Evolutionary conservation across 2,113 vertebrate species (phyloP).

Genomic region (Colius striatus): DNA sequence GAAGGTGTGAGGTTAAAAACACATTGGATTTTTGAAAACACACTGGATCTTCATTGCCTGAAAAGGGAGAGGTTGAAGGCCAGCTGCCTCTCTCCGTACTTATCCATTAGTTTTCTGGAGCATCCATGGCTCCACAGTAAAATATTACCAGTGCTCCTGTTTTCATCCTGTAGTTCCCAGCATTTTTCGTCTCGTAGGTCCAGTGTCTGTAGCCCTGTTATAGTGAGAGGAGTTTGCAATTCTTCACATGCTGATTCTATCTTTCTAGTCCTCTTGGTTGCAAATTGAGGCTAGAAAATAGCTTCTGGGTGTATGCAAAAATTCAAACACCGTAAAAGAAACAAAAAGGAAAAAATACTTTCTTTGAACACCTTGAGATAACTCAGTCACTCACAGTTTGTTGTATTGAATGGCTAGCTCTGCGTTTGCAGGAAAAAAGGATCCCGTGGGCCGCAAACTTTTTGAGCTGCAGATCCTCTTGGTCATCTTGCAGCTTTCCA

Average conservation of each 20-base stretch:
- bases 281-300: background rate
- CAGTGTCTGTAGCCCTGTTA: background rate
- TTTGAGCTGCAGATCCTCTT: background rate
- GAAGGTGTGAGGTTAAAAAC: background rate
- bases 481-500: background rate
- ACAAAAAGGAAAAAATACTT: background rate
- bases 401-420: background rate
- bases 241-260: background rate
- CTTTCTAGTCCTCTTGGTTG: background rate
- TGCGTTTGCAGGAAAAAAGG: background rate
- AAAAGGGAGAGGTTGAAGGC: background rate
- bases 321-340: background rate
- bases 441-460: background rate
- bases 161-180: background rate
- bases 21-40: background rate
- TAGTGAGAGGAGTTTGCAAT: background rate
- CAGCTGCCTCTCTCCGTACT: background rate
- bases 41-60: background rate
- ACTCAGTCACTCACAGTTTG: accelerated
- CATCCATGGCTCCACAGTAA: background rate
- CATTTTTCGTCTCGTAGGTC: background rate
- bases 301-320: background rate
- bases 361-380: background rate
- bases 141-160: background rate
- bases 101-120: background rate